Base-by-base conservation (phyloP, 2,797 vertebrate species). In the Pseudotriccus pelzelni region DNA sequence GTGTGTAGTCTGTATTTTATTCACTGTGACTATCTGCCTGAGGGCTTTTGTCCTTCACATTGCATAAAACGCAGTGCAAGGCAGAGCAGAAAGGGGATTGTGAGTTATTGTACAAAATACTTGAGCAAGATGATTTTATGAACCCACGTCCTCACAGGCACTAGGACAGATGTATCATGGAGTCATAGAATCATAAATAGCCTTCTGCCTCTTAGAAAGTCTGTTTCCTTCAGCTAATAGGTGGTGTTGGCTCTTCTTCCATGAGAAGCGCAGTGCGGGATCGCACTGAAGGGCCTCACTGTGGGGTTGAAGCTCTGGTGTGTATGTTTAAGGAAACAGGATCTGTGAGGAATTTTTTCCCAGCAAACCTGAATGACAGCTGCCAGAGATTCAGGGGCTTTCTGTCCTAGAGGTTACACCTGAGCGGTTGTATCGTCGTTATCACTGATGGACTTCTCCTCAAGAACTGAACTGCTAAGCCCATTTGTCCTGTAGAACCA, bases 131-230 rank as follows among this genome's bases (percentile, higher is more conserved):
- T 74, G 16, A 19, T 74, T 87, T 84, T n/a, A 19, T 49, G 52
- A 78, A 27, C 22, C 15, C 11, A 10, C 34, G 10, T 66, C 16
- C 56, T 77, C 17, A 19, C 22, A 44, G 52, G 37, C 37, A 7
- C 9, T 55, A 15, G 50, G 62, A 12, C 3, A 28, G 21, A 6
- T 1, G 7, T 58, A 23, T 47, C 16, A 49, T 13, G n/a, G 34
- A 46, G 28, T 39, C n/a, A 39, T 1, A 7, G 30, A 47, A 34
- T 60, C 7, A 20, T 12, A 1, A 6, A 4, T 0, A n/a, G 19
- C 28, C 24, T 50, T 34, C 13, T 78, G 49, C 32, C 55, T 64
- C 32, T 78, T 52, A 5, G 69, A 27, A 37, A 28, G 22, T 60
- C 41, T 47, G 14, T 62, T 81, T 34, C 59, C 34, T 58, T 53